Conservation (phyloP, 2,888 invertebrate species). For the Phyto melanocephala region DNA sequence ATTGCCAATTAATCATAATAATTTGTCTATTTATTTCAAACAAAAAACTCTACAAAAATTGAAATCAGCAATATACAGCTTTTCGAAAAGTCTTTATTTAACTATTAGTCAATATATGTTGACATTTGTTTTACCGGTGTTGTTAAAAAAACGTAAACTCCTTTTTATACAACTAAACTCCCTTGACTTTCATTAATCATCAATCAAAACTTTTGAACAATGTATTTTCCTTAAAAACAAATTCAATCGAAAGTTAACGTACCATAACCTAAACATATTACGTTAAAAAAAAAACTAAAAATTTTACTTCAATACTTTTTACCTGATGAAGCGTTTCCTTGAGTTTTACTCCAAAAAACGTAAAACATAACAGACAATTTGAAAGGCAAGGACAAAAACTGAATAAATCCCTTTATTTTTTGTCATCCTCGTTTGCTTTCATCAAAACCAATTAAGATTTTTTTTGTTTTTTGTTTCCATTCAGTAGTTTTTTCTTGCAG, state of each 20-base stretch:
- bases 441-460: constrained; percentile 77
- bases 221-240: not conserved
- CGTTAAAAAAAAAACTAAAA: constrained; percentile 22
- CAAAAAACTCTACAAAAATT: constrained; percentile 24
- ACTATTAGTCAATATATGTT: constrained; percentile 62
- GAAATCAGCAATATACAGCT: constrained; percentile 24
- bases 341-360: not conserved
- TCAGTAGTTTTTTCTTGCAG: constrained; percentile 25
- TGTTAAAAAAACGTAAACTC: not conserved
- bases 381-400: constrained; percentile 20
- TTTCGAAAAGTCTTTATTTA: constrained; percentile 55
- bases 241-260: constrained; percentile 63
- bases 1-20: constrained; percentile 61
- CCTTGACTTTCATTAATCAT: constrained; percentile 58
- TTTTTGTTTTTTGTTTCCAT: constrained; percentile 69
- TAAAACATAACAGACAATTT: not conserved
- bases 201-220: constrained; percentile 59
- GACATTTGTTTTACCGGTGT: constrained; percentile 53
- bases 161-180: constrained; percentile 43
- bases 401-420: constrained; percentile 39
- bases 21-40: constrained; percentile 24
- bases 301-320: constrained; percentile 31
- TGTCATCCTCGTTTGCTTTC: constrained; percentile 72
- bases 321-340: constrained; percentile 64
- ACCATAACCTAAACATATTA: constrained; percentile 38